Base-by-base conservation (phyloP, 1,140 invertebrate genomes). In the Andrena cerasifolii region DNA sequence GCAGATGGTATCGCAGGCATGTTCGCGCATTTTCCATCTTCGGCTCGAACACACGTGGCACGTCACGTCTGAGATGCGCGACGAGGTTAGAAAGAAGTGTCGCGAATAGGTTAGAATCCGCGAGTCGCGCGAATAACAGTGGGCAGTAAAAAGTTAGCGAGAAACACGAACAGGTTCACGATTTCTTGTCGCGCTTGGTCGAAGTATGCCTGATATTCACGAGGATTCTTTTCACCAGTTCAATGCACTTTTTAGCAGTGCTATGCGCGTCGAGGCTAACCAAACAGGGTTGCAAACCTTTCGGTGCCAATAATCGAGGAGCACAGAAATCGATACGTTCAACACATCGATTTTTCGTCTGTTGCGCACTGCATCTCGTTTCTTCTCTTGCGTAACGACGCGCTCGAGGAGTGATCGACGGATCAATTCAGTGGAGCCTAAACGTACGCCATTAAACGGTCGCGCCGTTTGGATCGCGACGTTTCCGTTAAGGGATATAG, bases 51-150 rank as follows among this genome's bases (percentile, higher is more conserved):
- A 5, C 10, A 40, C 10, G 4, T 40, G 10, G n/a, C n/a, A n/a
- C n/a, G n/a, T n/a, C n/a, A n/a, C n/a, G n/a, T n/a, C n/a, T n/a
- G n/a, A n/a, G n/a, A n/a, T n/a, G n/a, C n/a, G 36, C 36, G 10
- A 49, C 36, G 26, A 49, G 56, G 28, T 72, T 61, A 62, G 36
- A 33, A 72, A 54, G 16, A 31, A 40, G 36, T 14, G n/a, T 5
- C n/a, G 14, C 8, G 26, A 0, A 59, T 12, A 24, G 54, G n/a
- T 58, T 70, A 58, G 10, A 10, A 16, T 8, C 7, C 5, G 10
- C 5, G 16, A 16, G 16, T 31, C 2, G 14, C 21, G 14, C 1
- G 6, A 18, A 24, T 53, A n/a, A n/a, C n/a, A n/a, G n/a, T n/a
- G n/a, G n/a, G n/a, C n/a, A n/a, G n/a, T n/a, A n/a, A n/a, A n/a